phyloP scores from a whole-genome alignment of 2,797 vertebrate genomes.

The Anguilla obscura region DNA sequence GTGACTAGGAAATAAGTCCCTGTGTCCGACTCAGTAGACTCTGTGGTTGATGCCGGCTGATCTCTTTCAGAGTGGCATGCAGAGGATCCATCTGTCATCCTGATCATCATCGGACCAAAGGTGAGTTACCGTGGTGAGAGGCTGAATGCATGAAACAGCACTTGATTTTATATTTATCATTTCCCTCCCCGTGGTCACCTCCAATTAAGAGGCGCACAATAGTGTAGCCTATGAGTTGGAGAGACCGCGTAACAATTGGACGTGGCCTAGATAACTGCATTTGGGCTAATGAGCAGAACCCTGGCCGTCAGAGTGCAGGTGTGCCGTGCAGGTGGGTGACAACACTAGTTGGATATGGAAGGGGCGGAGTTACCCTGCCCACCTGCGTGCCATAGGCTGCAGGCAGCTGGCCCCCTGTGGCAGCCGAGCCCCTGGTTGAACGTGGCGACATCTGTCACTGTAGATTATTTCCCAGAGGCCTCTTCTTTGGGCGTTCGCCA shows the following conservation, averaged over 20 bases:
- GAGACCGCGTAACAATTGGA: conserved; percentile 60
- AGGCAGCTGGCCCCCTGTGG: conserved; percentile 36
- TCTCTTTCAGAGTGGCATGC: conserved; percentile 84
- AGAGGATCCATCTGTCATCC: conserved; percentile 74
- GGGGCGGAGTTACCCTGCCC: not conserved
- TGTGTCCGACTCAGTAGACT: not conserved
- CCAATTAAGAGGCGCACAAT: conserved; percentile 30
- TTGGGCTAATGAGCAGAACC: conserved; percentile 55
- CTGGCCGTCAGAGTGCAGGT: not conserved
- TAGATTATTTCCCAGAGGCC: conserved; percentile 37
- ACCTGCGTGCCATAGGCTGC: not conserved
- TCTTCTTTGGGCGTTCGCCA: not conserved
- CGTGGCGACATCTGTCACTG: conserved; percentile 41
- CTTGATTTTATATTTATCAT: not conserved
- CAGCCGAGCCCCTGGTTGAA: conserved; percentile 25
- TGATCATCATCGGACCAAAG: conserved; percentile 87
- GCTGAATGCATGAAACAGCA: conserved; percentile 21
- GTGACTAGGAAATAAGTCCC: not conserved
- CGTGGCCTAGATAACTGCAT: conserved; percentile 60
- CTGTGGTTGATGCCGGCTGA: not conserved
- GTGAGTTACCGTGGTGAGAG: conserved; percentile 66
- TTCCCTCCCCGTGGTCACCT: not conserved
- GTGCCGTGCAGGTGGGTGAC: not conserved
- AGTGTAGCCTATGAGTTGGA: conserved; percentile 37
- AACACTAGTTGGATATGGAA: not conserved